phyloP scores from a whole-genome alignment of 2,888 invertebrate genomes.

The Tridacna gigas region DNA sequence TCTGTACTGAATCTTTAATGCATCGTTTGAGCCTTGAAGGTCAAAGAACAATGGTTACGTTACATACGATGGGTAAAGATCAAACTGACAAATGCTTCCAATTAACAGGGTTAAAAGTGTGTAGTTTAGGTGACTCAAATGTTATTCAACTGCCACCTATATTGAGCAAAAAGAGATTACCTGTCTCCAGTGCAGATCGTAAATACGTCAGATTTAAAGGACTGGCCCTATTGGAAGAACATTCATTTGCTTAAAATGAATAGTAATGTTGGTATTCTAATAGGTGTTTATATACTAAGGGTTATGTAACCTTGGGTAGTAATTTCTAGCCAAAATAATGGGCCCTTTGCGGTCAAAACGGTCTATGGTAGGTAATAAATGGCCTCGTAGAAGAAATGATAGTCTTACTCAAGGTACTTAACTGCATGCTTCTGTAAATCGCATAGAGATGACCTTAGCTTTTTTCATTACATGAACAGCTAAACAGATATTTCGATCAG shows the following conservation, averaged over 20 bases:
- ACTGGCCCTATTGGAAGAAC: neutral
- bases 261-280: slow-evolving; percentile 44
- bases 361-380: slow-evolving; percentile 56
- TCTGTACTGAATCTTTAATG: slow-evolving; percentile 28
- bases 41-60: neutral
- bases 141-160: neutral
- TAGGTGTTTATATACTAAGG: slow-evolving; percentile 47
- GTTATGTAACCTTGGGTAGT: slow-evolving; percentile 43
- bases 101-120: slow-evolving; percentile 21
- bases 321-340: slow-evolving; percentile 30
- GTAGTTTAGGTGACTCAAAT: neutral
- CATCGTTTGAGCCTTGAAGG: slow-evolving; percentile 11
- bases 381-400: slow-evolving; percentile 15
- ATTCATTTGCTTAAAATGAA: slow-evolving; percentile 34
- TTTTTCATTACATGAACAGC: neutral
- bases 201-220: neutral
- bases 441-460: neutral
- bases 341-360: slow-evolving; percentile 53
- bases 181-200: neutral
- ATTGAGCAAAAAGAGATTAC: neutral
- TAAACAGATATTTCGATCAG: neutral
- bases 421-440: neutral
- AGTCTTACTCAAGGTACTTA: neutral
- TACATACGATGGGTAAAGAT: neutral
- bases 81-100: neutral